Percentiles rank a stretch among this genome's conserved stretches.
Conservation (phyloP, 2,888 invertebrate species). For the Tiliacea citrago region DNA sequence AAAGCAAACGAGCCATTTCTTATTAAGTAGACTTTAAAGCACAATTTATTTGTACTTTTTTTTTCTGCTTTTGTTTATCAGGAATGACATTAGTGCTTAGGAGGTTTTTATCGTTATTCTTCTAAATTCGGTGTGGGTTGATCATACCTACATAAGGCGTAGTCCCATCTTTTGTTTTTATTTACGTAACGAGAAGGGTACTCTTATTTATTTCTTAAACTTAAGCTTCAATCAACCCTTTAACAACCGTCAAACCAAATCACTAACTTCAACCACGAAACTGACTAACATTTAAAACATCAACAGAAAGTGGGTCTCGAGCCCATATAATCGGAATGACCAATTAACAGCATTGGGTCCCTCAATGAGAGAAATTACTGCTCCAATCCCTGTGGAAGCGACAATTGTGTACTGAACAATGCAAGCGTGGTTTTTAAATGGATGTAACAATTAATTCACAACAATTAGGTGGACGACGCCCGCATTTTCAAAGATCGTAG, state of each 20-base stretch:
- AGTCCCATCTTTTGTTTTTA: not conserved
- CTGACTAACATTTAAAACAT: constrained; percentile 32
- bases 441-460: constrained; percentile 90
- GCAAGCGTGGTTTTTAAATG: constrained; percentile 89
- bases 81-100: not conserved
- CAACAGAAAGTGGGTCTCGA: constrained; percentile 45
- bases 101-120: not conserved
- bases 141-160: not conserved
- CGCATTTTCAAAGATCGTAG: constrained; percentile 85
- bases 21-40: not conserved
- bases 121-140: no score
- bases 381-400: constrained; percentile 86
- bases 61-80: not conserved
- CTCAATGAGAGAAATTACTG: constrained; percentile 82
- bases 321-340: constrained; percentile 78
- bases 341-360: constrained; percentile 81
- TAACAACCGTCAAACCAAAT: not conserved
- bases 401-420: constrained; percentile 86
- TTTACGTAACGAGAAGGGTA: not conserved
- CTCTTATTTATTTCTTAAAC: not conserved
- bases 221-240: not conserved
- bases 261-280: constrained; percentile 14
- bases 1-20: not conserved
- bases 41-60: no score
- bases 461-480: constrained; percentile 89